Evolutionary conservation across 2,888 invertebrate genomes (phyloP), one percentile per base, ranked within the genome.

Genomic region (Gandaritis pyraliata): DNA sequence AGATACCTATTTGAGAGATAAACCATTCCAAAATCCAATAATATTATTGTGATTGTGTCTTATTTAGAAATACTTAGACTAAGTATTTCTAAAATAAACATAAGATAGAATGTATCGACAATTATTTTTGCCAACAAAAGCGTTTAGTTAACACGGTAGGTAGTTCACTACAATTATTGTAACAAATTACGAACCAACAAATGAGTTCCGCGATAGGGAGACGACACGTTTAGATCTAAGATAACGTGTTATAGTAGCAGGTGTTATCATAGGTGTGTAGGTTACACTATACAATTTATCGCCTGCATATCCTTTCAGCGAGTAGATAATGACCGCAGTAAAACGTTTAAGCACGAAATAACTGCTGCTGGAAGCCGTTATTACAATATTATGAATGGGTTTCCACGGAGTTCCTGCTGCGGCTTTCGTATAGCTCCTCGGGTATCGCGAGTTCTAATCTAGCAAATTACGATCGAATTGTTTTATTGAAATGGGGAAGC

Each of bases 291-390:
- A 85, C 82, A 87, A 92, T 92, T 91, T 92, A 92, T 90, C 81
- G 90, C 86, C 79, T 90, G 91, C 89, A 92, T 91, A 92, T 91
- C 90, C 90, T 91, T 91, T 92, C 92, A 90, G 84, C 89, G 90
- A 86, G 86, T 89, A 88, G 90, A 91, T 92, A 92, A 92, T 92
- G 90, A 90, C 91, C 88, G 90, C 87, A 91, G 91, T 92, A 89
- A 91, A 92, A 89, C 92, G 90, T 89, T 91, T 91, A 91, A 90
- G 91, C 88, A 91, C 88, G 91, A 83, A 87, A 91, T 91, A 91
- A 91, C 90, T 89, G 90, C 83, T 90, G 83, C 82, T 90, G 82
- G 88, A 85, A 87, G 85, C 89, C 87, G 88, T 90, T 91, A 92
- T 91, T 92, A 92, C 90, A 90, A 89, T 90, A 90, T 91, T 91